phyloP scores from a whole-genome alignment of 2,113 vertebrate genomes.

The Antechinus stuartii region DNA sequence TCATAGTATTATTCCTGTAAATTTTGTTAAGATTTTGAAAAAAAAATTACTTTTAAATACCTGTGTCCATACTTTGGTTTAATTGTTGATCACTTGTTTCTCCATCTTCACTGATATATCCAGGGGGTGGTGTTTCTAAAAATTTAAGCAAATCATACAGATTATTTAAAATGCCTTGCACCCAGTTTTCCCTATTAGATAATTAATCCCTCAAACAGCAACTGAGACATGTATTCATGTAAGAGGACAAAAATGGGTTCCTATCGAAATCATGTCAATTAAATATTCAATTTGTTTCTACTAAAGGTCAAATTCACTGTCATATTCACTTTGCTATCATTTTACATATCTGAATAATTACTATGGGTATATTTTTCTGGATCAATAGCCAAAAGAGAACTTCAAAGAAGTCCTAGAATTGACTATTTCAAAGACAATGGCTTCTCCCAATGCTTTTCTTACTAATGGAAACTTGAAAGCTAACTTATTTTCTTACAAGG shows the following conservation, averaged over 20 bases:
- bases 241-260: constrained; percentile 39
- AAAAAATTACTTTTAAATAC: constrained; percentile 79
- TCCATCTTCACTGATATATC: constrained; percentile 99
- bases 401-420: constrained; percentile 57
- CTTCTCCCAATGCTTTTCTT: neutral
- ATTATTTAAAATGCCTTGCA: constrained; percentile 21
- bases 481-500: neutral
- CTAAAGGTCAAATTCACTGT: constrained; percentile 33
- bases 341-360: constrained; percentile 57
- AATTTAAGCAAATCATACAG: constrained; percentile 50
- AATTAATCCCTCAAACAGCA: constrained; percentile 45
- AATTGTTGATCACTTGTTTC: constrained; percentile 97
- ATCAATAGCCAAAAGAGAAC: constrained; percentile 57
- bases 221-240: constrained; percentile 7
- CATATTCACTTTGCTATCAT: constrained; percentile 52
- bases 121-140: constrained; percentile 96
- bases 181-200: constrained; percentile 30
- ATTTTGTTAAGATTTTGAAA: neutral
- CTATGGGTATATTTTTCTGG: constrained; percentile 51
- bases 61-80: constrained; percentile 99
- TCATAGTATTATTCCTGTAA: neutral
- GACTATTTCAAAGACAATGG: constrained; percentile 53
- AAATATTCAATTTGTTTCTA: constrained; percentile 43
- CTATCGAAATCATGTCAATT: constrained; percentile 31
- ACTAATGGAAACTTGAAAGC: constrained; percentile 7